Base-by-base conservation (phyloP, 2,888 invertebrate species). In the Metallyticus violacea region DNA sequence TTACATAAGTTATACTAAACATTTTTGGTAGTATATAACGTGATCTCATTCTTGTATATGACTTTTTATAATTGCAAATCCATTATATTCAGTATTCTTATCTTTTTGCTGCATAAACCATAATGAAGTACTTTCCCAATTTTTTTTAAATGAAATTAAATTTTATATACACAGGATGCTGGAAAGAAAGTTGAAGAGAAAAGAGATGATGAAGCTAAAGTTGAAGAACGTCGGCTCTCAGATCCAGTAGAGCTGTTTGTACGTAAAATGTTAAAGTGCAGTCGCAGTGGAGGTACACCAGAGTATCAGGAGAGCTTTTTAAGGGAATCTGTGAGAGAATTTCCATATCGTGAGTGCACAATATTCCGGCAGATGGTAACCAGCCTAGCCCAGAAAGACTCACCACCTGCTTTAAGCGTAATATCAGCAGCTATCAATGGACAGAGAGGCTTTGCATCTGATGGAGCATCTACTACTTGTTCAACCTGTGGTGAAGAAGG, bases 261-360 rank as follows among this genome's bases (percentile, higher is more conserved):
- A 0, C 95, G 96, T 90, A 96, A 96, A 89, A 93, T 97, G 22
- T 91, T 97, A 62, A 97, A 97, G 90, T 95, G 95, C 82, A 94
- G 94, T 90, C 97, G 95, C 79, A 93, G 94, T 86, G 93, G 93
- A 22, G 93, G 92, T 3, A 92, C 92, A 15, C 92, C 95, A 89
- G 94, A 92, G 90, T 94, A 91, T 87, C 92, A 94, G 88, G 96
- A 96, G 89, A 91, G 93, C 26, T 95, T 99, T 90, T 92, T 99
- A 6, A 95, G 97, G 85, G 97, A 98, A 90, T 95, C 96, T 83
- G 95, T 99, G 0, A 94, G 97, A 88, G 97, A 97, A 90, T 99
- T 99, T 91, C 98, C 98, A 0, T 98, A 95, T 90, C 94, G 97
- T 90, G 98, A 99, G 90, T 97, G 97, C 89, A 96, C 97, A 9